A percentile compares a stretch with the other conserved stretches of the same genome.
Conservation (phyloP, 2,888 invertebrate species). For the Oscheius sp. region DNA sequence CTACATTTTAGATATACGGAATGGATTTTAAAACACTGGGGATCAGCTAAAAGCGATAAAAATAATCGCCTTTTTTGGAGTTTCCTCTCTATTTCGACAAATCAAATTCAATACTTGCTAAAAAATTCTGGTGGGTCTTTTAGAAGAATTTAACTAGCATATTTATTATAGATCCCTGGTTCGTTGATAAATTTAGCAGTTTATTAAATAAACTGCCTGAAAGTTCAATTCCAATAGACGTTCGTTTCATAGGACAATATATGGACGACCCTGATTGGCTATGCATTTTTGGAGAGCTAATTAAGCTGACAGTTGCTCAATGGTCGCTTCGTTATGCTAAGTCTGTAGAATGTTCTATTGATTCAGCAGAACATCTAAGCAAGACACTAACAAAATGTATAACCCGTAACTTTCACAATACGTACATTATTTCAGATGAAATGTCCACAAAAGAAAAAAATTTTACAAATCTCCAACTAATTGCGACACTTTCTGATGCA, state of each 20-base stretch:
- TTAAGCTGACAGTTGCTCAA: conserved; percentile 32
- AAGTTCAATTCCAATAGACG: conserved; percentile 9
- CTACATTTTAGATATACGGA: neutral
- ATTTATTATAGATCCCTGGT: neutral
- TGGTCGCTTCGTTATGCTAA: conserved; percentile 36
- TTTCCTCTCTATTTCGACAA: neutral
- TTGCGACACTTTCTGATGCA: conserved; percentile 31
- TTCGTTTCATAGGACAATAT: neutral
- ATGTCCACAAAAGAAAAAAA: conserved; percentile 36
- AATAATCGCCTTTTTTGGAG: neutral
- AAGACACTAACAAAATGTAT: conserved; percentile 45
- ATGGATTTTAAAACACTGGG: conserved; percentile 2
- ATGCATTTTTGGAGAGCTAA: neutral
- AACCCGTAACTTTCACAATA: too few relatives aligned
- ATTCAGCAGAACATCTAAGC: conserved; percentile 44
- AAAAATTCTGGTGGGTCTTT: neutral
- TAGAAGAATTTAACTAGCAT: neutral
- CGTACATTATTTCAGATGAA: conserved; percentile 39
- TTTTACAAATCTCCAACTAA: conserved; percentile 29
- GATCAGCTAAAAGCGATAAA: neutral
- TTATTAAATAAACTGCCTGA: neutral
- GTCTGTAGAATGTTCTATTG: conserved; percentile 21
- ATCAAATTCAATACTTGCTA: neutral
- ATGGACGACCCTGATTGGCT: neutral
- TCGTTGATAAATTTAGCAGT: neutral